Evolutionary conservation across 2,888 invertebrate genomes (phyloP), one percentile per base, ranked within the genome.

Genomic region (Griposia aprilina): DNA sequence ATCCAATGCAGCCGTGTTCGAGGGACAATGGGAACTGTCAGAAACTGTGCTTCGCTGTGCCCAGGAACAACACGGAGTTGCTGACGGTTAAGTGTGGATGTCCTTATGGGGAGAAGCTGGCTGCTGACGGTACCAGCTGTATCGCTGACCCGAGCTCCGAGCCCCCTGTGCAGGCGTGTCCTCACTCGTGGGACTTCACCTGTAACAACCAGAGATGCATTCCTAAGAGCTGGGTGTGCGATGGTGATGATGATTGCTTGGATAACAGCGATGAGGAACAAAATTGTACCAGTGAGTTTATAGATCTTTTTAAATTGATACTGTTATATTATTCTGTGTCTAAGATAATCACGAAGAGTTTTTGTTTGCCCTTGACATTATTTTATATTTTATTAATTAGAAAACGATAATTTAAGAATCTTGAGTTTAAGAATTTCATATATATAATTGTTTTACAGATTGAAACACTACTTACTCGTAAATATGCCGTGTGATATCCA

Each of bases 251-350:
- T 91, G 99, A 99, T 93, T 99, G 99, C 90, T 96, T 99, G 89
- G 99, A 99, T 92, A 99, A 99, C 95, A 99, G 99, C 76, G 99
- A 99, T 92, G 99, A 99, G 94, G 98, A 98, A 95, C 99, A 98
- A 92, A 99, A 99, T 91, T 99, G 99, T 93, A 99, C 99, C 75
- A 98, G 98, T 98, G 93, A 97, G 98, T n/a, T n/a, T n/a, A n/a
- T 97, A 55, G 7, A 48, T 48, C 20, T 59, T 26, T 75, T 45
- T 26, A 10, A 11, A n/a, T 55, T 71, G 41, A n/a, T 23, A 36
- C 8, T 67, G 13, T 13, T 20, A n/a, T n/a, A n/a, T 6, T 20
- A 41, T 41, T 17, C 17, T 13, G 13, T 13, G 63, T 41, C 20
- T 41, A 1, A 26, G 36, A 7, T 10, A 20, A 10, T 52, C 23